A percentile compares a stretch with the other conserved stretches of the same genome.
phyloP scores from a whole-genome alignment of 2,888 invertebrate genomes.

The Lasioglossum pauxillum region DNA sequence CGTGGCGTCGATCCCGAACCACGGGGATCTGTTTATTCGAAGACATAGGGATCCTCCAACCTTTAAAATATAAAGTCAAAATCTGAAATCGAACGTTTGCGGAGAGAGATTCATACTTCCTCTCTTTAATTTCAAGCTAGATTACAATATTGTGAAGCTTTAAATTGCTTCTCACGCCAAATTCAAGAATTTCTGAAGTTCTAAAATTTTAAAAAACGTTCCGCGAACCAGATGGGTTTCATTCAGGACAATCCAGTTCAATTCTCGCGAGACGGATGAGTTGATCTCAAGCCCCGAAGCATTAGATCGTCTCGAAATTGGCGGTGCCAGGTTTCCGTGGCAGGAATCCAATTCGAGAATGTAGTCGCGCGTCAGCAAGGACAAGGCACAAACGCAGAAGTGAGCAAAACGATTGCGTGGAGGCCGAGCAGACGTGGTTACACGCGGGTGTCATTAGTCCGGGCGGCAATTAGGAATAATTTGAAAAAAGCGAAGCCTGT shows the following conservation, averaged over 20 bases:
- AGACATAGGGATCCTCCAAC: background rate
- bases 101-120: background rate
- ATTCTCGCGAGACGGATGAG: background rate
- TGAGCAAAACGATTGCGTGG: background rate
- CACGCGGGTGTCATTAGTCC: constrained; percentile 54
- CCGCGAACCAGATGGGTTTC: too few relatives aligned
- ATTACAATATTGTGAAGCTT: too few relatives aligned
- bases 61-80: background rate
- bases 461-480: constrained; percentile 46
- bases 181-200: too few relatives aligned
- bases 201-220: too few relatives aligned
- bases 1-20: constrained; percentile 41
- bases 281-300: background rate
- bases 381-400: constrained; percentile 9
- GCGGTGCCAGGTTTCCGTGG: constrained; percentile 12
- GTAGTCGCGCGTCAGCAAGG: constrained; percentile 8
- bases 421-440: background rate
- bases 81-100: background rate
- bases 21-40: constrained; percentile 7
- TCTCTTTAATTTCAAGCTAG: background rate
- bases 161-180: too few relatives aligned
- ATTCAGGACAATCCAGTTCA: background rate
- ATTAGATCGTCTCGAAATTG: constrained; percentile 3
- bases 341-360: constrained; percentile 34
- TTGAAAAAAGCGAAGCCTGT: constrained; percentile 39